Evolutionary conservation across 2,888 invertebrate genomes (phyloP), one percentile per base, ranked within the genome.

Genomic region (Pyralis farinalis): DNA sequence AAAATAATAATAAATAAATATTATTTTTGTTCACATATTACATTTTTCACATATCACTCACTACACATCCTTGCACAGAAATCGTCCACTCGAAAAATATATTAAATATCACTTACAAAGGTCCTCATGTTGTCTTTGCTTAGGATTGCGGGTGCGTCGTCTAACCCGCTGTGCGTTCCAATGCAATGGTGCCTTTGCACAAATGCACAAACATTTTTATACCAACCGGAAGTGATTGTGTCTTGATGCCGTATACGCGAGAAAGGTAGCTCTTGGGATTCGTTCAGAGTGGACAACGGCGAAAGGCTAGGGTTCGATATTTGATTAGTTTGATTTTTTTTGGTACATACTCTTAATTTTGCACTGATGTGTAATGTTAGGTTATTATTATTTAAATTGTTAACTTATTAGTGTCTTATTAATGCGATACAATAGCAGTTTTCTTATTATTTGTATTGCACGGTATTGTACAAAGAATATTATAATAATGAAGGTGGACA

Each of bases 141-240:
- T 75, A 63, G 61, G 60, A 43, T 61, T 59, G 71, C 55, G 58
- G 56, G 60, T 47, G 35, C 48, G 56, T 44, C 51, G 34, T 58
- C 61, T 68, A 49, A 63, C 58, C 55, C 59, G 59, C 55, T 61
- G 40, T 51, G 55, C 56, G 63, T 51, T 58, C 41, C 60, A 59
- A 40, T 71, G 71, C 69, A 78, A 69, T 87, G 87, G 77, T 84
- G 66, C 53, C 58, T 60, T 59, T 53, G 50, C 51, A 63, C 58
- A 62, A 71, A 70, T 78, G 77, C 70, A 74, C 74, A 71, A 73
- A 75, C 72, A 73, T 82, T 87, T 73, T 83, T 87, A 87, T 87
- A 87, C 69, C 51, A 42, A 47, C 51, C 79, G 86, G 87, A 87
- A 87, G 87, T 80, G 88, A 87, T 58, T 69, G 86, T 76, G 54